A percentile compares a stretch with the other conserved stretches of the same genome.
These are phyloP conservation scores for Lipotes vexillifer DNA, from an alignment of 2,113 vertebrate genomes.

Conservation along the genomic window DNA sequence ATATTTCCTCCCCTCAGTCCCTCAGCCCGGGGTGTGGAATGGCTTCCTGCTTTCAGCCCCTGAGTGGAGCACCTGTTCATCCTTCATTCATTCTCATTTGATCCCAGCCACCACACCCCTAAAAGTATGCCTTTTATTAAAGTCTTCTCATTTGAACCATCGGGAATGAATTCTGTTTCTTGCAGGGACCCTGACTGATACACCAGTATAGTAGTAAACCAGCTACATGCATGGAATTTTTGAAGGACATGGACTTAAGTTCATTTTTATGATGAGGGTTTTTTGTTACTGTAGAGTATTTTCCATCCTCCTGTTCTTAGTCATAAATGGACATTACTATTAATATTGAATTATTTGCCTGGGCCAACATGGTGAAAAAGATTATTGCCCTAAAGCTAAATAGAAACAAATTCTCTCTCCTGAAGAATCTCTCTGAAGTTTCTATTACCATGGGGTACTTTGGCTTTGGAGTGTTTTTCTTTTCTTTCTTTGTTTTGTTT, in stretches of 20 bases:
- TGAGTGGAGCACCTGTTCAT: not conserved
- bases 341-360: conserved; percentile 53
- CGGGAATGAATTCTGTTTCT: not conserved
- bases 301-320: conserved; percentile 8
- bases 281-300: conserved; percentile 35
- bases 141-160: not conserved
- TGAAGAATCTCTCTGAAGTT: conserved; percentile 43
- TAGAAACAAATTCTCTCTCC: conserved; percentile 44
- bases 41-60: not conserved
- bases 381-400: conserved; percentile 50
- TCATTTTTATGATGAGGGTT: conserved; percentile 7
- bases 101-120: not conserved
- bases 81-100: not conserved
- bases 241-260: conserved; percentile 27
- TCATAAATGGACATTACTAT: conserved; percentile 26
- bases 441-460: conserved; percentile 10
- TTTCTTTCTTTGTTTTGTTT: conserved; percentile 10
- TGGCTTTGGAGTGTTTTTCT: conserved; percentile 27
- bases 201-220: not conserved
- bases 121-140: not conserved
- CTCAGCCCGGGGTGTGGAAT: too few species aligned
- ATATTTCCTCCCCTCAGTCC: not conserved
- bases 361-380: not conserved
- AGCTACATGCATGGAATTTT: not conserved
- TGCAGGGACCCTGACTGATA: not conserved